Base-by-base conservation (phyloP, 2,888 invertebrate genomes). In the Elegia similella region DNA sequence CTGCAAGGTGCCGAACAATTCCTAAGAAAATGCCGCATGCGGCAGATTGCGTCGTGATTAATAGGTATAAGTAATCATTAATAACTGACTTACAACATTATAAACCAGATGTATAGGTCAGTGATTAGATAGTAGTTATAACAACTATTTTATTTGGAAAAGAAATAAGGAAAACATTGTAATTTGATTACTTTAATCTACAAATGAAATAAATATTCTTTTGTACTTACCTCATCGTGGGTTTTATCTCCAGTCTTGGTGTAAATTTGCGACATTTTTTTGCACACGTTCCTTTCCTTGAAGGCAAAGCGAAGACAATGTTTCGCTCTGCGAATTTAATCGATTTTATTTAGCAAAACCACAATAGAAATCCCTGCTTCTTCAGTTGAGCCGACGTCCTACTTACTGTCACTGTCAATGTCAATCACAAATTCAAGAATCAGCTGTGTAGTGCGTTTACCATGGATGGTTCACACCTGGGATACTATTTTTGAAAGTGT, bases 151-250 rank as follows among this genome's bases (percentile, higher is more conserved):
- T 23, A 23, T 23, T 23, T 23, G 23, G 5, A 23, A 23, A 23
- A 23, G 23, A 23, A 23, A 23, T 23, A 23, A 23, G 5, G 23
- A 23, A 23, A 23, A 23, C 23, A 23, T 3, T 5, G 23, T 23
- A 3, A 23, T 23, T 23, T 23, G 23, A 23, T 23, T 23, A 23
- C 23, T 2, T 2, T 23, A 3, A 23, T 23, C 23, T 23, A 23
- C 23, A 23, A 23, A 23, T 5, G 23, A 23, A 23, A 23, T 23
- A 3, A 23, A 23, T 13, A 53, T 43, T 42, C n/a, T 5, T 50
- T 32, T 30, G 58, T 60, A 67, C 82, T 88, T 85, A 95, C 95
- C 93, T 95, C 95, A 84, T 95, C 95, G 75, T 95, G 94, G 59
- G 92, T 92, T 69, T 92, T 93, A 72, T 94, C 86, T 15, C 86